phyloP scores from a whole-genome alignment of 2,888 invertebrate species.

The Girardia tigrina region DNA sequence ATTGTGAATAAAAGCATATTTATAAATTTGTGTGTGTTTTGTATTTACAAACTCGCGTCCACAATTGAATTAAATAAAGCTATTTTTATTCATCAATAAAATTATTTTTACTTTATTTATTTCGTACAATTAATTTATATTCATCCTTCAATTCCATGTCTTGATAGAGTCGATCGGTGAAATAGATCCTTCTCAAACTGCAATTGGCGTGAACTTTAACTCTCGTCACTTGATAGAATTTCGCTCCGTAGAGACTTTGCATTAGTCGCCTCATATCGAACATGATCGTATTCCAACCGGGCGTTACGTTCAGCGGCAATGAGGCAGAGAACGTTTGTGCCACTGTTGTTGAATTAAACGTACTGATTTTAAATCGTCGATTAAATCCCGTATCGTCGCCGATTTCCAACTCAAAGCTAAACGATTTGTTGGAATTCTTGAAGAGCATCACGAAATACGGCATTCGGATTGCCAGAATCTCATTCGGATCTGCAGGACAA shows the following conservation, averaged over 20 bases:
- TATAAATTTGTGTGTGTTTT: too few relatives aligned
- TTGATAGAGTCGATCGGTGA: neutral
- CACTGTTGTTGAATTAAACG: neutral
- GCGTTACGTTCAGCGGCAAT: neutral
- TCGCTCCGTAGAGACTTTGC: neutral
- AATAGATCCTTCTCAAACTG: constrained; percentile 7
- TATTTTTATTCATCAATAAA: too few relatives aligned
- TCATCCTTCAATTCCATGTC: constrained; percentile 26
- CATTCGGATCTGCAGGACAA: neutral
- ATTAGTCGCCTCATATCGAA: constrained; percentile 16
- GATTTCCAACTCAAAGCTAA: constrained; percentile 24
- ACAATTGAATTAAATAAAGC: too few relatives aligned
- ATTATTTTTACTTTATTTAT: too few relatives aligned
- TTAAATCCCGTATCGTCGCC: neutral
- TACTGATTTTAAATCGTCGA: neutral
- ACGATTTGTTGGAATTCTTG: neutral
- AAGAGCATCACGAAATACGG: constrained; percentile 14
- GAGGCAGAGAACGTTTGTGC: neutral
- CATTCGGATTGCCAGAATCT: neutral
- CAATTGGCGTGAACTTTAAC: constrained; percentile 24
- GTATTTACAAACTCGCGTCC: too few relatives aligned
- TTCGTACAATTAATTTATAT: neutral
- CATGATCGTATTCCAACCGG: constrained; percentile 26
- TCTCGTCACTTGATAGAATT: neutral
- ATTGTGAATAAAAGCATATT: too few relatives aligned